Evolutionary conservation across 2,797 vertebrate genomes (phyloP).

Genomic region (Merluccius polli): DNA sequence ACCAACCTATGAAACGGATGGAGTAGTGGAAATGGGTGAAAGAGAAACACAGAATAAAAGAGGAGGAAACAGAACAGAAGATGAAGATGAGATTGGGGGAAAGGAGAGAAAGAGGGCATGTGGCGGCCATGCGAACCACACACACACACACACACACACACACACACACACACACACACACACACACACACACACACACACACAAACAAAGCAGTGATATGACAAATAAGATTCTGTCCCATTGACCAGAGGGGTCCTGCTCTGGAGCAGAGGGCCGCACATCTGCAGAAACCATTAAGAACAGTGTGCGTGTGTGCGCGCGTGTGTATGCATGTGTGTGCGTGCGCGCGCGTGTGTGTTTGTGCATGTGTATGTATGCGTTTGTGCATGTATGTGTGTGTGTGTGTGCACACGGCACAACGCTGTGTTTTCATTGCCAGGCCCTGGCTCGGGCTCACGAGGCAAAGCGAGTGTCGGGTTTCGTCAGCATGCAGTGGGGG

Average conservation of each 20-base stretch:
- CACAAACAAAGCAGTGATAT: slow-evolving; percentile 54
- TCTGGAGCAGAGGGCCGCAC: slow-evolving; percentile 69
- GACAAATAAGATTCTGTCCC: slow-evolving; percentile 71
- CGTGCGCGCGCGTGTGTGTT: neutral
- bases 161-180: slow-evolving; percentile 44
- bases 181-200: slow-evolving; percentile 55
- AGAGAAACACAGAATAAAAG: neutral
- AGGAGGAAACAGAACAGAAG: slow-evolving; percentile 9
- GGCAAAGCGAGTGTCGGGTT: slow-evolving; percentile 96
- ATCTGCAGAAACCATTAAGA: slow-evolving; percentile 97
- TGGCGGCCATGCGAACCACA: slow-evolving; percentile 38
- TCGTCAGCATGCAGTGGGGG: slow-evolving; percentile 93
- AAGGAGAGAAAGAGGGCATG: slow-evolving; percentile 42
- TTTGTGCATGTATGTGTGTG: neutral
- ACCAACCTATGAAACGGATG: neutral
- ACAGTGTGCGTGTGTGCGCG: neutral
- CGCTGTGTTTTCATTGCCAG: slow-evolving; percentile 79
- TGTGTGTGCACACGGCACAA: slow-evolving; percentile 53
- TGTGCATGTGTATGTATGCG: neutral
- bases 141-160: neutral
- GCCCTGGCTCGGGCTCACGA: slow-evolving; percentile 77
- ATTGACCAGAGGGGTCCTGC: slow-evolving; percentile 69
- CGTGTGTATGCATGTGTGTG: neutral
- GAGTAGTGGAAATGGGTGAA: slow-evolving; percentile 8
- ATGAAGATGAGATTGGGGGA: slow-evolving; percentile 29